Percentiles rank a stretch among this genome's conserved stretches.
These are phyloP conservation scores for Muntiacus muntjak DNA, from an alignment of 2,113 vertebrate species.

Conservation along the genomic window DNA sequence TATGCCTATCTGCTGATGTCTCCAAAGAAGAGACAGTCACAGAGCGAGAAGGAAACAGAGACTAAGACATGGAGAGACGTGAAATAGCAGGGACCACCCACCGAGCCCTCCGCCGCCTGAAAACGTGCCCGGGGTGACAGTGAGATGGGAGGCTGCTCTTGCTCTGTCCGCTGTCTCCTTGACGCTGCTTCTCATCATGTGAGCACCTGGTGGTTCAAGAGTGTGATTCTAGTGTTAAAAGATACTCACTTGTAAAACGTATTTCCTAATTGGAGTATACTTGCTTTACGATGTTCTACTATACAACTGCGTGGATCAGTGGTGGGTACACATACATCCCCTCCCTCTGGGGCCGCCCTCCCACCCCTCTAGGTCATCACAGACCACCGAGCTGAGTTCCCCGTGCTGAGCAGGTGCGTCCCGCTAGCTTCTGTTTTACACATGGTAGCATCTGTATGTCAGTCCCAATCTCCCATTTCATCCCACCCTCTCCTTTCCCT, in stretches of 20 bases:
- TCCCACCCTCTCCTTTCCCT: background rate
- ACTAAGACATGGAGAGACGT: background rate
- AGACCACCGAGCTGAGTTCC: background rate
- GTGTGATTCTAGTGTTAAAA: constrained; percentile 64
- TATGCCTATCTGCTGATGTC: background rate
- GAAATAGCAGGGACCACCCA: fast-evolving
- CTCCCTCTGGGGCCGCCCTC: background rate
- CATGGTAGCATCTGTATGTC: background rate
- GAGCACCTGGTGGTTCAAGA: constrained; percentile 53
- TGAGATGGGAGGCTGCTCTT: background rate
- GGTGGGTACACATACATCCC: background rate
- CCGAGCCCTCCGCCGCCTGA: background rate
- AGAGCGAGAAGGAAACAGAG: background rate
- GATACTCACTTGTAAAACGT: constrained; percentile 55
- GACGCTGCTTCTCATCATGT: background rate
- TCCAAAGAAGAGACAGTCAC: background rate
- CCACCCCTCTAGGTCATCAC: background rate
- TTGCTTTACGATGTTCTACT: background rate
- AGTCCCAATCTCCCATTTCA: background rate
- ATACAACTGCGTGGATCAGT: background rate
- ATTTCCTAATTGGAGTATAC: background rate
- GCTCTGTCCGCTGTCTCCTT: background rate
- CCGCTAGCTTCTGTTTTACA: background rate
- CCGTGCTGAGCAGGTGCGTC: background rate
- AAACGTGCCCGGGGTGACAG: background rate